These are phyloP conservation scores for Ceyx margarethae DNA, from an alignment of 2,113 vertebrate species.

Conservation along the genomic window DNA sequence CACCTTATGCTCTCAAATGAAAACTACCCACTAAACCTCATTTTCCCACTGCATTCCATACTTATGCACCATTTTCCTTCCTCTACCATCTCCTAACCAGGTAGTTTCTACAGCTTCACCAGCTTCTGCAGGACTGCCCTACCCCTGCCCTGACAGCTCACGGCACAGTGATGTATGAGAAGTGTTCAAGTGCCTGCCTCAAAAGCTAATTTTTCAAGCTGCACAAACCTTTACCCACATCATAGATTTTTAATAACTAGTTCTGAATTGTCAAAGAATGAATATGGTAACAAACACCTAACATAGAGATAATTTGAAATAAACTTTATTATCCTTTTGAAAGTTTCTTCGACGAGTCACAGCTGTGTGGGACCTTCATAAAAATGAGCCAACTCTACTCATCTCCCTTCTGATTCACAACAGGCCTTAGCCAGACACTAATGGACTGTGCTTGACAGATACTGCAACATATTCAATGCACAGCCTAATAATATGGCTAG, in stretches of 20 bases:
- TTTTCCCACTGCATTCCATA: background rate
- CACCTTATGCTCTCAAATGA: background rate
- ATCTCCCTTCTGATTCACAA: constrained; percentile 47
- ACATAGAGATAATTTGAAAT: constrained; percentile 54
- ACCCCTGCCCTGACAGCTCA: background rate
- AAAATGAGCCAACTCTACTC: background rate
- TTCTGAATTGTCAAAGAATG: constrained; percentile 59
- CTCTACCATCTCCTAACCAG: background rate
- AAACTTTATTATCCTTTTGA: constrained; percentile 58
- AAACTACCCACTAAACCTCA: background rate
- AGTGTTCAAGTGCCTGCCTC: background rate
- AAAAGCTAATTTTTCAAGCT: constrained; percentile 40
- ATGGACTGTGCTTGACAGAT: constrained; percentile 53
- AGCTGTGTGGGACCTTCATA: background rate
- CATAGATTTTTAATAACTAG: constrained; percentile 62
- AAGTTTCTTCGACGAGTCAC: constrained; percentile 25
- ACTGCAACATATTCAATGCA: constrained; percentile 33
- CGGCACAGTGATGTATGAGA: background rate
- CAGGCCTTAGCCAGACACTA: constrained; percentile 32
- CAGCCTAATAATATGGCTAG: constrained; percentile 44
- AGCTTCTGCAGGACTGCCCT: fast-evolving
- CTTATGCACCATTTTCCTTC: background rate
- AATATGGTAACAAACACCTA: constrained; percentile 36
- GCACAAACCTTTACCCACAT: constrained; percentile 53
- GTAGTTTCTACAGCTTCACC: background rate